Evolutionary conservation across 2,797 vertebrate species (phyloP).

Genomic region (Sebastes umbrosus): DNA sequence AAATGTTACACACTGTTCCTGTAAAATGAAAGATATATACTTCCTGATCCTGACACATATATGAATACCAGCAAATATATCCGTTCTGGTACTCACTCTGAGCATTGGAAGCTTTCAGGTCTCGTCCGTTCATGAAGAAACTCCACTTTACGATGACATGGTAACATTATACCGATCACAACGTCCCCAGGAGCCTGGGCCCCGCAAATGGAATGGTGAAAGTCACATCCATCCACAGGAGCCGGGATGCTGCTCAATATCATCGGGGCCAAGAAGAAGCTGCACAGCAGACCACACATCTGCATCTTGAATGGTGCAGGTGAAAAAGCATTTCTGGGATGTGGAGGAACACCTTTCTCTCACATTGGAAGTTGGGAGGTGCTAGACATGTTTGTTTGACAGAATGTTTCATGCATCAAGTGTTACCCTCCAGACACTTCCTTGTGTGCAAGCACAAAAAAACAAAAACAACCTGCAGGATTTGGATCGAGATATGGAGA

Average conservation of each 20-base stretch:
- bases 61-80: not conserved
- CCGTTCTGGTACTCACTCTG: slow-evolving; percentile 49
- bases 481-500: no score
- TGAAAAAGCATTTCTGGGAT: not conserved
- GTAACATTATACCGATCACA: slow-evolving; percentile 49
- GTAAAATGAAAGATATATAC: not conserved
- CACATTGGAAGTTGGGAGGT: not conserved
- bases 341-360: not conserved
- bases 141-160: slow-evolving; percentile 48
- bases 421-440: not conserved
- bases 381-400: not conserved
- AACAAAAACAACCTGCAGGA: no score
- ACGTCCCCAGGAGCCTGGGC: slow-evolving; percentile 55
- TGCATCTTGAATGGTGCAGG: not conserved
- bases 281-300: not conserved
- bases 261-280: not conserved
- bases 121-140: slow-evolving; percentile 11
- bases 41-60: not conserved
- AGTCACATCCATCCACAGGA: not conserved
- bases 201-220: not conserved
- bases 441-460: not conserved
- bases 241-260: not conserved
- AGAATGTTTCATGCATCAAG: not conserved
- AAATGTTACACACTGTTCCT: not conserved
- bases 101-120: slow-evolving; percentile 54